Evolutionary conservation across 2,113 vertebrate genomes (phyloP).

Genomic region (Cryptomyrus ogoouensis): DNA sequence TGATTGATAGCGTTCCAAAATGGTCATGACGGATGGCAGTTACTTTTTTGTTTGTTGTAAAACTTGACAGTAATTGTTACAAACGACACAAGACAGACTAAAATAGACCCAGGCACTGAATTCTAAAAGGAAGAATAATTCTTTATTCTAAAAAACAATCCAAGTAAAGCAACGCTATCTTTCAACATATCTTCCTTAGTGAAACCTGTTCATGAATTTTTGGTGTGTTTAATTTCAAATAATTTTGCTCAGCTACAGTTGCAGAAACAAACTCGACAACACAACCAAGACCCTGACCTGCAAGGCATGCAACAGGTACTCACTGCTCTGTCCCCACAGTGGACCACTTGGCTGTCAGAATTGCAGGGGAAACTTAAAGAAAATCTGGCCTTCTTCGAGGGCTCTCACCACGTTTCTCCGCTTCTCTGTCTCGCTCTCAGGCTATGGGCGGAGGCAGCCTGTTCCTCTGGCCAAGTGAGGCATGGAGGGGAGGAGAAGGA

Average conservation of each 20-base stretch:
- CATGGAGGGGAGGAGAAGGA: conserved; percentile 33
- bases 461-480: conserved; percentile 30
- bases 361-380: background rate
- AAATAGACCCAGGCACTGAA: background rate
- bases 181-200: background rate
- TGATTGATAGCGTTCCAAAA: background rate
- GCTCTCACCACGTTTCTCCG: background rate
- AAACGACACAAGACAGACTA: background rate
- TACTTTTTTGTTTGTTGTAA: background rate
- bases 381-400: background rate
- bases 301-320: conserved; percentile 37
- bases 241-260: background rate
- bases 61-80: background rate
- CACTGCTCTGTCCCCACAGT: conserved; percentile 36
- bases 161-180: background rate
- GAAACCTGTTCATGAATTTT: background rate
- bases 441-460: conserved; percentile 17
- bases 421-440: conserved; percentile 12
- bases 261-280: background rate
- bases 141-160: background rate
- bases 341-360: conserved; percentile 15
- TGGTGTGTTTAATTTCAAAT: background rate
- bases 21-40: background rate
- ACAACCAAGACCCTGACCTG: background rate
- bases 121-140: background rate